Conservation (phyloP, 1,140 invertebrate species). For the Leptinotarsa defecta region DNA sequence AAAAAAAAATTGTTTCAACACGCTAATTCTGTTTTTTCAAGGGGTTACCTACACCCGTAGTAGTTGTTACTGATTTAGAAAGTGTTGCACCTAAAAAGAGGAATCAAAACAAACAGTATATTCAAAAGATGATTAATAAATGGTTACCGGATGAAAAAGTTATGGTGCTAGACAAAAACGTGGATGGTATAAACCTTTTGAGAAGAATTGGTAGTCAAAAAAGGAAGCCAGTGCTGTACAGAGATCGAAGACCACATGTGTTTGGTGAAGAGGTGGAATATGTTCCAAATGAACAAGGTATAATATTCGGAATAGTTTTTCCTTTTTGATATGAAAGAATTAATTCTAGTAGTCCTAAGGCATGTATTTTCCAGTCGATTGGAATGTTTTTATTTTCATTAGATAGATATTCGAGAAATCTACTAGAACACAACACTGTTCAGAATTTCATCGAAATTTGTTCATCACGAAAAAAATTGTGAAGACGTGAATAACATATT, state of each 20-base stretch:
- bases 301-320: background rate
- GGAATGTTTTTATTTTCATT: too few relatives aligned
- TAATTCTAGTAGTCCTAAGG: too few relatives aligned
- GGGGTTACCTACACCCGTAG: conserved; percentile 78
- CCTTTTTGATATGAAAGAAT: too few relatives aligned
- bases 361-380: too few relatives aligned
- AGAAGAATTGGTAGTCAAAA: conserved; percentile 83
- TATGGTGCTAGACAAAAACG: conserved; percentile 71
- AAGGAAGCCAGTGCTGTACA: conserved; percentile 71
- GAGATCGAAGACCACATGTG: conserved; percentile 79
- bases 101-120: conserved; percentile 71
- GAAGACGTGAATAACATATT: too few relatives aligned
- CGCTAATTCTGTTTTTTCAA: conserved; percentile 36
- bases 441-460: too few relatives aligned
- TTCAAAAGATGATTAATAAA: conserved; percentile 76
- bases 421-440: too few relatives aligned
- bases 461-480: too few relatives aligned
- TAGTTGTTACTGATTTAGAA: conserved; percentile 78
- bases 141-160: conserved; percentile 86
- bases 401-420: too few relatives aligned
- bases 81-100: conserved; percentile 74
- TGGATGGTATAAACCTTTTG: conserved; percentile 80
- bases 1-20: conserved; percentile 10
- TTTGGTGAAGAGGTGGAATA: conserved; percentile 80
- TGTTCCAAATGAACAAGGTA: conserved; percentile 59